Percentiles rank a stretch among this genome's conserved stretches.
phyloP scores from a whole-genome alignment of 1,140 invertebrate species.

The Chrysopa pallens region DNA sequence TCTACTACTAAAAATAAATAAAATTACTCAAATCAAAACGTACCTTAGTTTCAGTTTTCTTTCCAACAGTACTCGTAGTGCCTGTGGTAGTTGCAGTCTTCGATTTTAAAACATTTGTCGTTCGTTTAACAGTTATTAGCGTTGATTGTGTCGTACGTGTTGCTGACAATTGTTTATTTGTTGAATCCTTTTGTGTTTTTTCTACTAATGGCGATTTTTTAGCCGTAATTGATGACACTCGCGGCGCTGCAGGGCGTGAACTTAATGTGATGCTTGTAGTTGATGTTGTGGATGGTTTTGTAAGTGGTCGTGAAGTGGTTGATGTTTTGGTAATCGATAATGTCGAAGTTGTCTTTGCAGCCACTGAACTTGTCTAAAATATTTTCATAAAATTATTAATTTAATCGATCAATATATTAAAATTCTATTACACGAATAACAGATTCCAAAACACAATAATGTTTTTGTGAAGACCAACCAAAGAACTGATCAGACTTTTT shows the following conservation, averaged over 20 bases:
- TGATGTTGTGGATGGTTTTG: conserved; percentile 1
- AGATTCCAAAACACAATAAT: no score
- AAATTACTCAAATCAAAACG: neutral
- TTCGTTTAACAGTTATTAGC: conserved; percentile 8
- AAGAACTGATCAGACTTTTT: no score
- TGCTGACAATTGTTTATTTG: conserved; percentile 35
- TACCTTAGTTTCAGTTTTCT: conserved; percentile 22
- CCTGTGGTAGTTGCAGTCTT: conserved; percentile 8
- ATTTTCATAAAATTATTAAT: no score
- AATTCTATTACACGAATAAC: no score
- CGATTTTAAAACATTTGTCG: no score
- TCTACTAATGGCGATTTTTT: conserved; percentile 26
- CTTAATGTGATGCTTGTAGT: conserved; percentile 1
- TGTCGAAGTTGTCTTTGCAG: conserved; percentile 7
- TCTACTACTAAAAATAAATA: conserved; percentile 2
- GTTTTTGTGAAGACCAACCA: no score
- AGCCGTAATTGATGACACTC: conserved; percentile 5
- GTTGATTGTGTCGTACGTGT: conserved; percentile 18
- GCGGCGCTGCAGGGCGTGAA: neutral
- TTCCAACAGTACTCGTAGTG: conserved; percentile 24
- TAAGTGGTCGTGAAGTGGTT: conserved; percentile 1
- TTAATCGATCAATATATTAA: no score
- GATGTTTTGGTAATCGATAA: conserved; percentile 10
- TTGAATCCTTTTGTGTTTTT: conserved; percentile 36
- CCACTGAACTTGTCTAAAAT: no score